phyloP scores from a whole-genome alignment of 2,113 vertebrate genomes.

The Spea multiplicata region DNA sequence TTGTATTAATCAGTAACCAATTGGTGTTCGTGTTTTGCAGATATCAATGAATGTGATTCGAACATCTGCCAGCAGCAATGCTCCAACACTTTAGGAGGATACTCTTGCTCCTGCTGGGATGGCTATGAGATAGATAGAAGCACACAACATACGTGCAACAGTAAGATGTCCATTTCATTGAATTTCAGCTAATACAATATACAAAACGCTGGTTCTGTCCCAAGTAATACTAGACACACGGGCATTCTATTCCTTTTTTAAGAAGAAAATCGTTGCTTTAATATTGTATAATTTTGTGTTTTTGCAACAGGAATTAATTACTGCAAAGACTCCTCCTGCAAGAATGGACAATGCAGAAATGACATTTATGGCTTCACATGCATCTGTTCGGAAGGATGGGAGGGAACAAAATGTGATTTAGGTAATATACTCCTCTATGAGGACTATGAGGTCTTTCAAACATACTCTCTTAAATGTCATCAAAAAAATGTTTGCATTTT shows the following conservation, averaged over 20 bases:
- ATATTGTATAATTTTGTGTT: too few species aligned
- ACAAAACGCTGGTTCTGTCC: too few species aligned
- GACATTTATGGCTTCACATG: not conserved
- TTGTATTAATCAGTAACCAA: too few species aligned
- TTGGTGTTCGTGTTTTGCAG: not conserved
- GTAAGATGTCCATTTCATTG: not conserved
- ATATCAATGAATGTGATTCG: slow-evolving; percentile 20
- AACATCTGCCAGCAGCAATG: slow-evolving; percentile 16
- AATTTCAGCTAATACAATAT: too few species aligned
- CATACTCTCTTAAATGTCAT: not conserved
- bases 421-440: not conserved
- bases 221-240: too few species aligned
- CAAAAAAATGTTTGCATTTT: not conserved
- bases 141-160: not conserved
- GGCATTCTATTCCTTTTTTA: too few species aligned
- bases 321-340: not conserved
- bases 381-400: not conserved
- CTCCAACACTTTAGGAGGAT: slow-evolving; percentile 27
- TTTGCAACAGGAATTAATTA: not conserved
- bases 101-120: slow-evolving; percentile 2
- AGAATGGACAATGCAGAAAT: not conserved
- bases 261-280: too few species aligned
- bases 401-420: not conserved
- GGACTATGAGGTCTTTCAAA: not conserved
- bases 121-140: slow-evolving; percentile 15